A percentile compares a stretch with the other conserved stretches of the same genome.
Conservation (phyloP, 2,888 invertebrate genomes). For the Polyommatus icarus region DNA sequence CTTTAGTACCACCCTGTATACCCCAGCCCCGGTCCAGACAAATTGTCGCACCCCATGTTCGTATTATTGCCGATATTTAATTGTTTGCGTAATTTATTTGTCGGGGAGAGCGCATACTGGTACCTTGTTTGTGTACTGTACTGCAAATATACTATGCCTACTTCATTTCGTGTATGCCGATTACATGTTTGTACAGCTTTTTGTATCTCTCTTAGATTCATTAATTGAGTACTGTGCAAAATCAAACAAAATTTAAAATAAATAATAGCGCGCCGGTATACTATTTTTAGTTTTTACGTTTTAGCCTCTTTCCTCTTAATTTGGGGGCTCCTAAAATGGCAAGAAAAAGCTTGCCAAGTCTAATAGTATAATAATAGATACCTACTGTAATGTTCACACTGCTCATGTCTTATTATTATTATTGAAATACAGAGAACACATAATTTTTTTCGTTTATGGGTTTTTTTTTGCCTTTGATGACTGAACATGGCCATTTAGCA, state of each 20-base stretch:
- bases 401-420: too few relatives aligned
- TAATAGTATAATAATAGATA: too few relatives aligned
- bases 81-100: conserved; percentile 81
- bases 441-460: too few relatives aligned
- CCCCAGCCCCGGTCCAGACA: conserved; percentile 72
- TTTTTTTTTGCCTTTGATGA: too few relatives aligned
- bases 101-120: conserved; percentile 52
- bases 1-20: conserved; percentile 40
- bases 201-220: background rate
- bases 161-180: background rate
- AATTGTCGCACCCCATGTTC: conserved; percentile 80
- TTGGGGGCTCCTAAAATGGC: too few relatives aligned
- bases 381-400: too few relatives aligned
- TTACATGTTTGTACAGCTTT: background rate
- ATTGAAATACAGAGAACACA: too few relatives aligned
- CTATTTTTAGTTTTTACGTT: too few relatives aligned
- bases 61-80: conserved; percentile 80
- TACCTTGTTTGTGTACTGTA: background rate
- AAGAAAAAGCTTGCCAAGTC: too few relatives aligned
- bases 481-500: too few relatives aligned
- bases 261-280: too few relatives aligned
- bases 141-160: background rate
- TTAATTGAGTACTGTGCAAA: background rate
- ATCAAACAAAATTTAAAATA: background rate
- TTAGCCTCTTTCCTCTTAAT: too few relatives aligned